Evolutionary conservation across 2,113 vertebrate species (phyloP), one percentile per base, ranked within the genome.

Genomic region (Crotalus viridis): DNA sequence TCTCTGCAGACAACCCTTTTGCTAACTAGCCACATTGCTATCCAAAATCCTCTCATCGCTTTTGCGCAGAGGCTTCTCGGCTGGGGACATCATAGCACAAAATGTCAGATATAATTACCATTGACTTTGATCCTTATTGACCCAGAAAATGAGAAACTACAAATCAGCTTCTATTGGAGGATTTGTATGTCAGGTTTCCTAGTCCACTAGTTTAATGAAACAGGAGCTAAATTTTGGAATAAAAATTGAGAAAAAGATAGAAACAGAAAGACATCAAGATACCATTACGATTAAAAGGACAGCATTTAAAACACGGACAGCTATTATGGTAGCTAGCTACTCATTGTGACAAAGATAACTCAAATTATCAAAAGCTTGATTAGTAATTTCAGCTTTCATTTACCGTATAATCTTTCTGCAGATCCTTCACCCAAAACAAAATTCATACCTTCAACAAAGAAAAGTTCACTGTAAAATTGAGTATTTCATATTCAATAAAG

Each of bases 101-200:
- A 90, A 85, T 39, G n/a, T 87, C 26, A 64, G 24, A 52, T 69
- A 24, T n/a, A 88, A 92, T 57, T 87, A 87, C 17, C 46, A 5
- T 51, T 54, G 85, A 87, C 22, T 64, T 64, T 88, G 85, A 64
- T 54, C 39, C 46, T 52, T 55, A 21, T 69, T 85, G 52, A 33
- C 46, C 85, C n/a, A 92, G 91, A 91, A 91, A 91, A 87, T 61
- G 39, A 57, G 81, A 61, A 61, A 33, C 51, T 87, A 61, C 85
- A 91, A 57, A 86, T 56, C 33, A 56, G 26, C 33, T 91, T 91
- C 39, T 86, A 8, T 51, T 48, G 39, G 74, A 57, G 7, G 21
- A 43, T 5, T 56, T 91, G 64, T 24, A 28, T 28, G 15, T 26
- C 56, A 86, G 22, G 5, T n/a, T 91, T 48, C 22, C 54, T 91